These are phyloP conservation scores for Galeopterus variegatus DNA, from an alignment of 2,113 vertebrate genomes.

Conservation along the genomic window DNA sequence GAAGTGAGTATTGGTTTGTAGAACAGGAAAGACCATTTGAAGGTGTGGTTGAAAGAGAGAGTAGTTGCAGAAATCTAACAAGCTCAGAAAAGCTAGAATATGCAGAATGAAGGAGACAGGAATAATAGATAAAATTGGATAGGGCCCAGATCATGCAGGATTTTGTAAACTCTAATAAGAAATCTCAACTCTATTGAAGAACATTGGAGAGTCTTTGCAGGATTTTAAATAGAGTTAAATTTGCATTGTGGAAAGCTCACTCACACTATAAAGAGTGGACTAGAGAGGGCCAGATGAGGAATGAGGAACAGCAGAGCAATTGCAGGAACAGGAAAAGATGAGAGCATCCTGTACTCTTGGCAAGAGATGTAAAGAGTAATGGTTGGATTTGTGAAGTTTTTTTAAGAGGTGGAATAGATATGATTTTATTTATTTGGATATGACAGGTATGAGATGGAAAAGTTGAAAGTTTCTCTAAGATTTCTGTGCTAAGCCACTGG, in stretches of 20 bases:
- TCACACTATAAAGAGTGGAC: neutral
- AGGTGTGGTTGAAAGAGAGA: neutral
- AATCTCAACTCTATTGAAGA: neutral
- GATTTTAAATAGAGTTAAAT: neutral
- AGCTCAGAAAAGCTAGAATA: neutral
- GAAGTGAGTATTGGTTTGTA: neutral
- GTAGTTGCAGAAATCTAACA: neutral
- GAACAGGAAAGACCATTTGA: neutral
- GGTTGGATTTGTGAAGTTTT: neutral
- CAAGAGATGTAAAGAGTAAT: neutral
- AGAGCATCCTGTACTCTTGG: neutral
- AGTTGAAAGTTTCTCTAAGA: neutral
- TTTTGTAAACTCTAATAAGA: neutral
- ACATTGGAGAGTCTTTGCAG: neutral
- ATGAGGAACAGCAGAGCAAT: neutral
- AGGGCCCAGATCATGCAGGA: neutral
- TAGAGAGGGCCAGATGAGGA: neutral
- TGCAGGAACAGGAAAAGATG: neutral
- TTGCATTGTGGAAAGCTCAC: neutral
- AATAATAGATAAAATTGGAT: neutral
- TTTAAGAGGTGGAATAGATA: neutral
- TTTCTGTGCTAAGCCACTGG: neutral
- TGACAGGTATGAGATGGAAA: neutral
- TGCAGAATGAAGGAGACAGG: neutral
- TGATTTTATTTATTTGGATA: neutral